These are phyloP conservation scores for Prunella strophiata DNA, from an alignment of 2,797 vertebrate genomes.

Conservation along the genomic window DNA sequence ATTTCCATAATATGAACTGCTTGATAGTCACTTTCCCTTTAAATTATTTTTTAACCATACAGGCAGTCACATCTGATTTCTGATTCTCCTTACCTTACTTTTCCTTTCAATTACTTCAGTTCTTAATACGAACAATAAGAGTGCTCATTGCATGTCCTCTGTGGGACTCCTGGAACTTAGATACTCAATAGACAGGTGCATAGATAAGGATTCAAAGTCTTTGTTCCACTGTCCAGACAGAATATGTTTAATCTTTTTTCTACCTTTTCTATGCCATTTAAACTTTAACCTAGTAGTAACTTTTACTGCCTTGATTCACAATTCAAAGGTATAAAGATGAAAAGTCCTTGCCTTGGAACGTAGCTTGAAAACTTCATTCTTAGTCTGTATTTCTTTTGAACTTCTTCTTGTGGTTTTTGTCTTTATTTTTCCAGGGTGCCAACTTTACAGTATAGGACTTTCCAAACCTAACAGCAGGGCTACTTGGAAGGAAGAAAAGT, in stretches of 20 bases:
- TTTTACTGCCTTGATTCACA: constrained; percentile 81
- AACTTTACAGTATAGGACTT: constrained; percentile 73
- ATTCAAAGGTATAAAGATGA: constrained; percentile 83
- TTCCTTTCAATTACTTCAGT: constrained; percentile 84
- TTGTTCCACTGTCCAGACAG: constrained; percentile 81
- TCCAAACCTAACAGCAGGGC: constrained; percentile 68
- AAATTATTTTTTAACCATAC: constrained; percentile 81
- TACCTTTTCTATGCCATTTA: constrained; percentile 84
- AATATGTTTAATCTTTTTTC: constrained; percentile 80
- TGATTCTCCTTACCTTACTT: constrained; percentile 78
- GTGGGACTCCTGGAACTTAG: constrained; percentile 76
- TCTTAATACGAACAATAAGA: constrained; percentile 82
- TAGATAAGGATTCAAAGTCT: constrained; percentile 79
- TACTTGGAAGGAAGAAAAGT: constrained; percentile 52
- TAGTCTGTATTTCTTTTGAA: constrained; percentile 79
- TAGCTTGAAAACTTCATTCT: constrained; percentile 82
- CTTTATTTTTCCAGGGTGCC: constrained; percentile 77
- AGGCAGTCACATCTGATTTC: constrained; percentile 72
- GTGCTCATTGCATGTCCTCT: constrained; percentile 70
- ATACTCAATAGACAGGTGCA: constrained; percentile 77
- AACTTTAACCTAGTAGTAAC: constrained; percentile 86
- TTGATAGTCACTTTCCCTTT: constrained; percentile 80
- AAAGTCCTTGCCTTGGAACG: constrained; percentile 79
- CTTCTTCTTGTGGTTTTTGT: constrained; percentile 79
- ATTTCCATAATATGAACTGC: constrained; percentile 82